A percentile compares a stretch with the other conserved stretches of the same genome.
phyloP scores from a whole-genome alignment of 2,888 invertebrate species.

The Orthosia gracilis region DNA sequence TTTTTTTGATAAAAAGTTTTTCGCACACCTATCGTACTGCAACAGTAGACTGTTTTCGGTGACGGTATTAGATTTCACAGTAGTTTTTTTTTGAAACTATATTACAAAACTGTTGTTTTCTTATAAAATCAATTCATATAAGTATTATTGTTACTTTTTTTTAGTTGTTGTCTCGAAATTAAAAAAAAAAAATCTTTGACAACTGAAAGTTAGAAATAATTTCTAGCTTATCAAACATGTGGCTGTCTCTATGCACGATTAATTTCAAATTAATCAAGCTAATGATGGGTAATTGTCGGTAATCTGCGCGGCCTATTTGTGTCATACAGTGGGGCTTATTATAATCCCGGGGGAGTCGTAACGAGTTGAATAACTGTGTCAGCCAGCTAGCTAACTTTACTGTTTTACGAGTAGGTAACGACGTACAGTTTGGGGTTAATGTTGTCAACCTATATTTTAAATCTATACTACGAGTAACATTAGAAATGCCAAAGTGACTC shows the following conservation, averaged over 20 bases:
- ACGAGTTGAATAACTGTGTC: conserved; percentile 15
- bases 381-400: neutral
- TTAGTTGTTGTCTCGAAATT: too few relatives aligned
- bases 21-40: too few relatives aligned
- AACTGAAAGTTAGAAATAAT: too few relatives aligned
- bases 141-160: too few relatives aligned
- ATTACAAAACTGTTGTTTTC: too few relatives aligned
- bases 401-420: conserved; percentile 6
- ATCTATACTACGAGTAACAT: neutral
- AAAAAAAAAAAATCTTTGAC: too few relatives aligned
- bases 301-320: conserved; percentile 50
- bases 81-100: too few relatives aligned
- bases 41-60: too few relatives aligned
- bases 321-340: conserved; percentile 22
- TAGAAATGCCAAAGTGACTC: too few relatives aligned
- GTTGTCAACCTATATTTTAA: neutral
- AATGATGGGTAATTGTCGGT: conserved; percentile 53
- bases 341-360: conserved; percentile 35
- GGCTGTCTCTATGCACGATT: conserved; percentile 23
- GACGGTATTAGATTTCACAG: too few relatives aligned
- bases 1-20: too few relatives aligned
- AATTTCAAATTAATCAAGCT: conserved; percentile 49
- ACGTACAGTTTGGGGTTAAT: neutral
- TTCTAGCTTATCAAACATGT: neutral
- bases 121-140: too few relatives aligned